Evolutionary conservation across 2,113 vertebrate species (phyloP), one percentile per base, ranked within the genome.

Genomic region (Crotalus helleri): DNA sequence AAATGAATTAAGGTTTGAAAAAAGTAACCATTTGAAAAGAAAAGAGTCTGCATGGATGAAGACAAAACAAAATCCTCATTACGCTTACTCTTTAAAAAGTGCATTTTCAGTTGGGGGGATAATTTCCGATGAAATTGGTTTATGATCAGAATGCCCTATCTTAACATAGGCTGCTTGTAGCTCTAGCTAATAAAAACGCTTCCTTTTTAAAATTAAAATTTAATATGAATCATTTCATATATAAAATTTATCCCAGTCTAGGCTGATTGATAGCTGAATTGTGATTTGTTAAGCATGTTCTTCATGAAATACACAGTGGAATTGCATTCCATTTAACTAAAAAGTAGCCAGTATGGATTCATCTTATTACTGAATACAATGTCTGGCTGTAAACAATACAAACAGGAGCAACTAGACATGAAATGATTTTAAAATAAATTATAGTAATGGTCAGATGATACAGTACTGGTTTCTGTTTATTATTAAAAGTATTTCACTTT

Each of bases 371-470:
- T 97, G 96, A 97, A 97, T 96, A 97, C 97, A 96, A 96, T 97
- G 97, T 97, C 97, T 98, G 97, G 96, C 97, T 98, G 98, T 98
- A 98, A 98, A 98, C 98, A 98, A 98, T 98, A 97, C 97, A 97
- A 98, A 98, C 97, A 98, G 97, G 97, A 97, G 97, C 97, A 97
- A 98, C 98, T 97, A 98, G 96, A 98, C 97, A 98, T 98, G 98
- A 98, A 97, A 98, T 97, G 97, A 97, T 97, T 98, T 98, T 98
- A 98, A 98, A 98, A 97, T 97, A 98, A 98, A 98, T 98, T 98
- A 98, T 93, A 96, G 97, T 98, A 98, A 98, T 97, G 97, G 98
- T 98, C 98, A 98, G 96, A 97, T 98, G 97, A 97, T 96, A 91
- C 91, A 94, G 92, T 96, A 95, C 96, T 95, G 24, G 97, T 96